phyloP scores from a whole-genome alignment of 2,888 invertebrate species.

The Sinhomidia bicolor region DNA sequence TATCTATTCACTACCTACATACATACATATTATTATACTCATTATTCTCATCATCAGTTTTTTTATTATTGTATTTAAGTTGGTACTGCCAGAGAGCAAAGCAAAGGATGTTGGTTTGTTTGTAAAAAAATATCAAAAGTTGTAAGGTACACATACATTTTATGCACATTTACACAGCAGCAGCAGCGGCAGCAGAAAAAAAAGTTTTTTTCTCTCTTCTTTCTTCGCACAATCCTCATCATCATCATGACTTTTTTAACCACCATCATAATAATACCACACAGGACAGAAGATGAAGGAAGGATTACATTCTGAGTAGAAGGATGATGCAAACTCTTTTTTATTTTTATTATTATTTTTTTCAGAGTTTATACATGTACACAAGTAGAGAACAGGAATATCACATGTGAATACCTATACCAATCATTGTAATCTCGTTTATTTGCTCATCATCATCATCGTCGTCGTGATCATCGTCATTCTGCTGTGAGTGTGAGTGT shows the following conservation, averaged over 20 bases:
- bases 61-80: conserved; percentile 36
- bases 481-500: not conserved
- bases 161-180: not conserved
- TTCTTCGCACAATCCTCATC: conserved; percentile 46
- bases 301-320: conserved; percentile 11
- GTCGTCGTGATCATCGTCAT: not conserved
- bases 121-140: too few species aligned
- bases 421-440: conserved; percentile 43
- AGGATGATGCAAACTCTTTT: conserved; percentile 48
- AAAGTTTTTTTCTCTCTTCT: conserved; percentile 27
- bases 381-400: not conserved
- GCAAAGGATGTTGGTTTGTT: not conserved
- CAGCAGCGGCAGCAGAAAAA: conserved; percentile 26
- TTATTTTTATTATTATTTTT: too few species aligned
- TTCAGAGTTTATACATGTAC: not conserved
- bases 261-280: not conserved
- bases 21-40: not conserved
- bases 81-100: not conserved
- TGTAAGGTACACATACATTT: not conserved
- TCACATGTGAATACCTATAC: conserved; percentile 49
- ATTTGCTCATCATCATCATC: conserved; percentile 25
- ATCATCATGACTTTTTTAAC: conserved; percentile 27
- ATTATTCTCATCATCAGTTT: conserved; percentile 9
- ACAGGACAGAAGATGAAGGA: conserved; percentile 20
- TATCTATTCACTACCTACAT: not conserved